phyloP scores from a whole-genome alignment of 1,140 invertebrate genomes.

The Procambarus virginalis region DNA sequence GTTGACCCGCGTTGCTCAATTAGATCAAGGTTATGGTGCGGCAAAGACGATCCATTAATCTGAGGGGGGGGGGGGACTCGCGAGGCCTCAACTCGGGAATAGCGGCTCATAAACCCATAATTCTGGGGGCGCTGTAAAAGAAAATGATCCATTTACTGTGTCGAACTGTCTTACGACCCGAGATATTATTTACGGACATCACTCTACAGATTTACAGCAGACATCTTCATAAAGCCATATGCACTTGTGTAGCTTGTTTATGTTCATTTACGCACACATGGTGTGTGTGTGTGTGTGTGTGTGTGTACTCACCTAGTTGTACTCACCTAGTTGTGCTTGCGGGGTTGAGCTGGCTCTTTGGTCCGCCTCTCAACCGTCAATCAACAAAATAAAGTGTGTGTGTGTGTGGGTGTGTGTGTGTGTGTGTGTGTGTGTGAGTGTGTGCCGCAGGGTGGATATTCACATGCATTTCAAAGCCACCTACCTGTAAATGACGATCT shows the following conservation, averaged over 20 bases:
- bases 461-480: no score
- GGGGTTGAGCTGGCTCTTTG: no score
- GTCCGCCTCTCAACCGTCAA: no score
- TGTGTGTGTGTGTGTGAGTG: no score
- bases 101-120: conserved; percentile 25
- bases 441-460: no score
- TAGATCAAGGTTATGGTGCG: conserved; percentile 32
- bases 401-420: no score
- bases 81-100: not conserved
- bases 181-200: not conserved
- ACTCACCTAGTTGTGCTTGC: no score
- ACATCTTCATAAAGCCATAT: not conserved
- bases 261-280: not conserved
- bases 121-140: conserved; percentile 14
- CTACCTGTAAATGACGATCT: no score
- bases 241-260: not conserved
- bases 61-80: conserved; percentile 2
- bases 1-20: conserved; percentile 20
- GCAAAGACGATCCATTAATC: conserved; percentile 35
- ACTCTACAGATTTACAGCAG: not conserved
- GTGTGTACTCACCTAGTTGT: no score
- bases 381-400: no score
- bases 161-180: not conserved
- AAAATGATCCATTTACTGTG: conserved; percentile 21
- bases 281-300: not conserved